Evolutionary conservation across 2,797 vertebrate species (phyloP), one percentile per base, ranked within the genome.

Genomic region (Rallus crepitans): DNA sequence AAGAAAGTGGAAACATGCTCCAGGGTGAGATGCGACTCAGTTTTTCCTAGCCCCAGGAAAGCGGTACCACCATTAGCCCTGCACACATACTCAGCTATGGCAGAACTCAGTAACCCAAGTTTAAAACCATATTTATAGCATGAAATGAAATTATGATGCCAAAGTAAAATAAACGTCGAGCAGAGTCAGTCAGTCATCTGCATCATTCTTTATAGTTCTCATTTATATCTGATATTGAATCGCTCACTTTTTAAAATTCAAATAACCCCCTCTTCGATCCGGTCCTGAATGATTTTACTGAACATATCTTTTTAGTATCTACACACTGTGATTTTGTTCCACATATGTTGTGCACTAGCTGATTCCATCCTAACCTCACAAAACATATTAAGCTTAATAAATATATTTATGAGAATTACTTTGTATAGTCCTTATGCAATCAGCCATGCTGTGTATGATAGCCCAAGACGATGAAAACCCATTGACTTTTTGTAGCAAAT

Each of bases 401-500:
- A 99, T 99, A 98, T 98, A 99, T 99, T 99, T 99, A 99, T 98
- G 98, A 98, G 98, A 98, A 98, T 98, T 98, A 98, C 98, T 98
- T 98, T 98, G 98, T 98, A 98, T 98, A 98, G 98, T 98, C 98
- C 98, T 99, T 98, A 98, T 98, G 98, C 98, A 98, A 99, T 99
- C 98, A 98, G 98, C 98, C 98, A 98, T 98, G 98, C 98, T 98
- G 98, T 98, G 98, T 98, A 98, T 98, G 98, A 98, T 98, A 98
- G 98, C 98, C 98, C 98, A 98, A 99, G 98, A 99, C 98, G 98
- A 98, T 98, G 98, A 98, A 98, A 99, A 98, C 98, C 98, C 98
- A 99, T 98, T 98, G 98, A 98, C 98, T 98, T 99, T 98, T 98
- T 98, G 98, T 98, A 98, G 98, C 98, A 98, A 99, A 99, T 99